Evolutionary conservation across 1,140 invertebrate species (phyloP).

Genomic region (Drosophila lowei): DNA sequence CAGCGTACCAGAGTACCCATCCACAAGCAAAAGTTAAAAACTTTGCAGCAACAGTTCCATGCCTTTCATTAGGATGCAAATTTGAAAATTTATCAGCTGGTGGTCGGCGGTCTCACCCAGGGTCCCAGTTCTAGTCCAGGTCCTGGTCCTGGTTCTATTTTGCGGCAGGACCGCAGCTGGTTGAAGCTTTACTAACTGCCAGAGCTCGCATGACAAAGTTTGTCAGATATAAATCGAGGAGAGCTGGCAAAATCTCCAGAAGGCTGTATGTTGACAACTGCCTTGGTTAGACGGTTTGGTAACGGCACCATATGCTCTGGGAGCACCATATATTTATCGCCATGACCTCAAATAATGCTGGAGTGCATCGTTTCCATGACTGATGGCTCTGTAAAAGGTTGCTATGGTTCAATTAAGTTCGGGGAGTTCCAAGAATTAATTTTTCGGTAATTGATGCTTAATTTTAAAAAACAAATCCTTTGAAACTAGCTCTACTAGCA

Average conservation of each 20-base stretch:
- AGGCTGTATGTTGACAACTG: constrained; percentile 15
- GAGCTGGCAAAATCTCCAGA: constrained; percentile 11
- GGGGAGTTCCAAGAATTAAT: no score
- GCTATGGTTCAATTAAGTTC: no score
- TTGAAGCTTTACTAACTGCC: constrained; percentile 51
- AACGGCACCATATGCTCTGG: constrained; percentile 12
- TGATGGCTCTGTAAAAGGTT: no score
- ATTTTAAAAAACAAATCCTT: no score
- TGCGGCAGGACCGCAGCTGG: constrained; percentile 21
- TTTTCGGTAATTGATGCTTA: no score
- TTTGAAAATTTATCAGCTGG: constrained; percentile 68
- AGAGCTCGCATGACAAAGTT: constrained; percentile 63
- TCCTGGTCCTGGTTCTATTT: constrained; percentile 18
- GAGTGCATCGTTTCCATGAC: neutral
- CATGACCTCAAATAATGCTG: constrained; percentile 32
- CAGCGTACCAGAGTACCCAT: no score
- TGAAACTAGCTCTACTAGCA: neutral
- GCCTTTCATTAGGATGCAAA: constrained; percentile 72
- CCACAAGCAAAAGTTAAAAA: constrained; percentile 41
- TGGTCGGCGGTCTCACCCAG: constrained; percentile 4
- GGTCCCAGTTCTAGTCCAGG: neutral
- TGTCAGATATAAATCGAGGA: constrained; percentile 41
- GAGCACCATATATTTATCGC: constrained; percentile 25
- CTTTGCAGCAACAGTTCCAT: constrained; percentile 32
- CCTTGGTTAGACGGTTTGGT: neutral